These are phyloP conservation scores for Cyclopterus lumpus DNA, from an alignment of 2,797 vertebrate species.

Conservation along the genomic window DNA sequence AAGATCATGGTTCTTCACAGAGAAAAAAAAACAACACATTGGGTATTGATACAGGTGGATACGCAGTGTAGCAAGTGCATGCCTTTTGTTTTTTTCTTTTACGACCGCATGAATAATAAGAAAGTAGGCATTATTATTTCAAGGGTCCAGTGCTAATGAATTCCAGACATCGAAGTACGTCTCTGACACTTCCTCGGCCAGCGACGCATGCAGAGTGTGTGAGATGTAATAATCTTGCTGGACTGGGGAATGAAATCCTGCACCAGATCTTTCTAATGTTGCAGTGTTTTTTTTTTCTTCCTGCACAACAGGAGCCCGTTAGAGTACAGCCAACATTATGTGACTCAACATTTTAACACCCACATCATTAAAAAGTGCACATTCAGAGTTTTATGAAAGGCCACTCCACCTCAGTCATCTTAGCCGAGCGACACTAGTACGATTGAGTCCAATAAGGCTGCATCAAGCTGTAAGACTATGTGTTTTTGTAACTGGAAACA, in stretches of 20 bases:
- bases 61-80: slow-evolving; percentile 2
- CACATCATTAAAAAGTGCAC: neutral
- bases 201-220: slow-evolving; percentile 20
- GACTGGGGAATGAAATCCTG: slow-evolving; percentile 33
- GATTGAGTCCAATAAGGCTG: neutral
- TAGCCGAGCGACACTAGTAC: neutral
- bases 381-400: neutral
- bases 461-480: neutral
- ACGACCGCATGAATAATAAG: slow-evolving; percentile 26
- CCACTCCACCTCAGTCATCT: neutral
- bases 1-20: slow-evolving; percentile 44
- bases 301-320: slow-evolving; percentile 2
- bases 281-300: slow-evolving; percentile 1
- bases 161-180: slow-evolving; percentile 28
- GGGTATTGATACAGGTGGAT: slow-evolving; percentile 70
- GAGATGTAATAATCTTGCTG: slow-evolving; percentile 28
- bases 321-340: slow-evolving; percentile 12
- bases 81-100: slow-evolving; percentile 31
- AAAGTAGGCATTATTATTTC: slow-evolving; percentile 44
- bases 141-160: slow-evolving; percentile 4
- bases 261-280: slow-evolving; percentile 8
- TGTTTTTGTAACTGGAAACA: neutral
- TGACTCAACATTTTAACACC: slow-evolving; percentile 12
- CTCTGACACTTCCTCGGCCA: slow-evolving; percentile 13
- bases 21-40: neutral